Evolutionary conservation across 2,797 vertebrate genomes (phyloP), one percentile per base, ranked within the genome.

Genomic region (Margarornis squamiger): DNA sequence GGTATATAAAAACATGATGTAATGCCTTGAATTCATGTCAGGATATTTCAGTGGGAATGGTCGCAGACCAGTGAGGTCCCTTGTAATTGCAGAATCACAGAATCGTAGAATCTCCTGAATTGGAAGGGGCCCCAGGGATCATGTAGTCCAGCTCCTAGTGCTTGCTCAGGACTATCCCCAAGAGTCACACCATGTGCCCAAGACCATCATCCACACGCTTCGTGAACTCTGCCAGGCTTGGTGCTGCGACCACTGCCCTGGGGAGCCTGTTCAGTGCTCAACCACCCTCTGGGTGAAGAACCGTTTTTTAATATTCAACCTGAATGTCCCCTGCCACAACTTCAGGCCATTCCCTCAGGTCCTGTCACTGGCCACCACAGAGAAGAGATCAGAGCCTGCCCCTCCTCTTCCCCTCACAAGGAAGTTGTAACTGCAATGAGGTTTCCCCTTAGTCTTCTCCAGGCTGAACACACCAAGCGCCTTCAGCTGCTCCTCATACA

Each of bases 1-100:
- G 6, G 11, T 87, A 22, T 65, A 30, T 73, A 45, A 65, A 85
- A 87, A 63, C n/a, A n/a, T 90, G 77, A 83, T 70, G 93, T 79
- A 86, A 68, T 58, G 39, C 20, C 70, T 72, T 84, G 32, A 66
- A 74, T 93, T 90, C 87, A 78, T 21, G 72, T 77, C 36, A 71
- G 48, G 54, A 61, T 24, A 34, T 91, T 91, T 58, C 36, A 24
- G 4, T 41, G 49, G 5, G 30, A 92, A 55, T 65, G 20, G 20
- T 49, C 0, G 0, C 41, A 45, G 16, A 58, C 55, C 7, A 7
- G 19, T 52, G 48, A 71, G 49, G 19, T 62, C 5, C 4, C 19
- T 23, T 55, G 46, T 7, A 11, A 51, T n/a, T 43, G 30, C 61
- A 22, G 61, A 62, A 41, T 63, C 21, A 45, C 30, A n/a, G 61